Evolutionary conservation across 2,113 vertebrate species (phyloP), one percentile per base, ranked within the genome.

Genomic region (Orthochromis indermauri): DNA sequence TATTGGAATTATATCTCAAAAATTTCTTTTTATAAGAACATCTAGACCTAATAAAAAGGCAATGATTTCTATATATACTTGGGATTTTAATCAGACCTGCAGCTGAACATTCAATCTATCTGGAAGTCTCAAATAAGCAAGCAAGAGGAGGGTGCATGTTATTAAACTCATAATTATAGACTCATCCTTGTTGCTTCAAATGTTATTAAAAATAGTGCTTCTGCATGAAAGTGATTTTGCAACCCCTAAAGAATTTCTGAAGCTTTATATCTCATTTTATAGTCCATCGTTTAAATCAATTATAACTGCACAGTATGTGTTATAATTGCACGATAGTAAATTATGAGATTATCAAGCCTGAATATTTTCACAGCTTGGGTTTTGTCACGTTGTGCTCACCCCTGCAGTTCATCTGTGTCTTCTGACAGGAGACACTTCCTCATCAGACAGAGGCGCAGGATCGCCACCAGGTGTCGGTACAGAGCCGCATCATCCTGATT

Each of bases 381-480:
- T 73, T 76, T 11, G 24, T 47, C 7, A 8, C 14, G 42, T 63
- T 14, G 57, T 45, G 16, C 88, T 96, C 89, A 97, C 97, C 96
- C 95, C 82, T 96, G 96, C 61, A 97, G 95, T 28, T 97, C 96
- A 76, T 97, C 95, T 8, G 94, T 96, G 53, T 95, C 91, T 1
- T 96, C 96, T 2, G 95, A 80, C 53, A 94, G 89, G 21, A 93
- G 51, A 40, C 95, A 96, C 83, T 93, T 92, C 83, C 93, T 91
- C 87, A 96, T 87, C 82, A 97, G 89, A 92, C 97, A 97, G 89
- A 96, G 93, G 68, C 96, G 95, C 85, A 97, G 92, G 24, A 97
- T 92, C 2, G 96, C 96, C 51, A 95, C 96, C 59, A 97, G 96
- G 84, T 96, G 97, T 90, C 96, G 94, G 90, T 96, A 97, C 42